Evolutionary conservation across 2,888 invertebrate species (phyloP).

Genomic region (Himalopsyche anomala): DNA sequence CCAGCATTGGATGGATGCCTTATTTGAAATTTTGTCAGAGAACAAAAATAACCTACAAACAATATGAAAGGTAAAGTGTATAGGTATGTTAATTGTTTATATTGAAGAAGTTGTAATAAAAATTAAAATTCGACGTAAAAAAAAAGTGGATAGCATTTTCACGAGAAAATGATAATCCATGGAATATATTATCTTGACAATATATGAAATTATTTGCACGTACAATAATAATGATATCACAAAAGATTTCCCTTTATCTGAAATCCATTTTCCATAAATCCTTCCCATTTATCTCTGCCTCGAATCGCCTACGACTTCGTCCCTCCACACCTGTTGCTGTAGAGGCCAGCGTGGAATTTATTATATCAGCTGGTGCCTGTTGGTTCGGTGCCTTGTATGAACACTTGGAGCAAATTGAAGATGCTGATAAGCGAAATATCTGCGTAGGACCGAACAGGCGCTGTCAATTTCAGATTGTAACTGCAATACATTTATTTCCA

Average conservation of each 20-base stretch:
- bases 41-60: no score
- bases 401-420: constrained; percentile 46
- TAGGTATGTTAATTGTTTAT: no score
- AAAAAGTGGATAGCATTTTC: no score
- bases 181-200: no score
- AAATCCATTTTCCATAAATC: constrained; percentile 21
- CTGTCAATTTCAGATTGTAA: neutral
- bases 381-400: neutral
- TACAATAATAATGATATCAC: constrained; percentile 2
- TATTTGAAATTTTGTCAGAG: no score
- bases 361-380: neutral
- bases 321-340: constrained; percentile 2
- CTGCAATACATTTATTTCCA: no score
- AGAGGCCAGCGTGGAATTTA: constrained; percentile 2
- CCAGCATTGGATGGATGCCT: no score
- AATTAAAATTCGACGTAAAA: no score
- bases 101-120: no score
- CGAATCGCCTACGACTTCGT: neutral
- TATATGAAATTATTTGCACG: neutral
- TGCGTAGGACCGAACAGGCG: neutral
- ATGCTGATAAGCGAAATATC: constrained; percentile 41
- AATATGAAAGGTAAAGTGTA: no score
- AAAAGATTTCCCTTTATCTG: neutral
- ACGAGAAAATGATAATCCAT: no score
- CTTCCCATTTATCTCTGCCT: neutral